A percentile compares a stretch with the other conserved stretches of the same genome.
phyloP scores from a whole-genome alignment of 2,113 vertebrate genomes.

The Acanthisitta chloris region DNA sequence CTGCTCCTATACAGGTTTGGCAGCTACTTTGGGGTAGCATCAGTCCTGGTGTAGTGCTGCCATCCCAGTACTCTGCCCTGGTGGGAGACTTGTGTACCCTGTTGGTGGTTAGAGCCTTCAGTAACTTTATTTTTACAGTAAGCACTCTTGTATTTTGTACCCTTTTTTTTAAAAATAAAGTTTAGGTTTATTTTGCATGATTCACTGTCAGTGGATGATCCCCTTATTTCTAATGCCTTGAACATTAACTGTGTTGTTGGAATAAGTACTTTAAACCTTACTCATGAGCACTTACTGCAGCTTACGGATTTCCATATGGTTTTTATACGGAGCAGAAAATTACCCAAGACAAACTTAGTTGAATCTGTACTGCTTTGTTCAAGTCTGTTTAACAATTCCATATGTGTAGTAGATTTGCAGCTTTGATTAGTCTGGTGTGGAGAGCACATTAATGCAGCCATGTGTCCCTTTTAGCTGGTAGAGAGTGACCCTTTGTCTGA shows the following conservation, averaged over 20 bases:
- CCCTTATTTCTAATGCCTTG: slow-evolving; percentile 67
- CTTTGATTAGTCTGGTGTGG: slow-evolving; percentile 19
- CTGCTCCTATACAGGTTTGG: slow-evolving; percentile 22
- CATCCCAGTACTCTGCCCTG: neutral
- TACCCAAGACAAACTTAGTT: neutral
- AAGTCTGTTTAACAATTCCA: slow-evolving; percentile 25
- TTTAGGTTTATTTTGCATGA: slow-evolving; percentile 73
- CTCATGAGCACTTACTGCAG: slow-evolving; percentile 69
- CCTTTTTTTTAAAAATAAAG: slow-evolving; percentile 62
- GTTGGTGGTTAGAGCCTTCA: slow-evolving; percentile 46
- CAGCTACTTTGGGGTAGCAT: slow-evolving; percentile 24
- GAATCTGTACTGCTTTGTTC: slow-evolving; percentile 11
- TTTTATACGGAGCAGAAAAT: slow-evolving; percentile 28
- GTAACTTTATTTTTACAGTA: slow-evolving; percentile 63
- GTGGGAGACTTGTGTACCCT: neutral
- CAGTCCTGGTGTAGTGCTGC: neutral
- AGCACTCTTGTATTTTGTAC: slow-evolving; percentile 62
- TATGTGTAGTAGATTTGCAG: slow-evolving; percentile 28
- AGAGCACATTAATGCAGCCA: neutral
- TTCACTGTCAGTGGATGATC: slow-evolving; percentile 65
- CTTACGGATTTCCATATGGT: neutral
- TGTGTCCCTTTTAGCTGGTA: neutral
- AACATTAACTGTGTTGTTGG: slow-evolving; percentile 50
- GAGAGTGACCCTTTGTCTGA: neutral
- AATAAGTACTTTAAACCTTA: slow-evolving; percentile 63